Evolutionary conservation across 2,113 vertebrate genomes (phyloP), one percentile per base, ranked within the genome.

Genomic region (Haliaeetus leucogaster): DNA sequence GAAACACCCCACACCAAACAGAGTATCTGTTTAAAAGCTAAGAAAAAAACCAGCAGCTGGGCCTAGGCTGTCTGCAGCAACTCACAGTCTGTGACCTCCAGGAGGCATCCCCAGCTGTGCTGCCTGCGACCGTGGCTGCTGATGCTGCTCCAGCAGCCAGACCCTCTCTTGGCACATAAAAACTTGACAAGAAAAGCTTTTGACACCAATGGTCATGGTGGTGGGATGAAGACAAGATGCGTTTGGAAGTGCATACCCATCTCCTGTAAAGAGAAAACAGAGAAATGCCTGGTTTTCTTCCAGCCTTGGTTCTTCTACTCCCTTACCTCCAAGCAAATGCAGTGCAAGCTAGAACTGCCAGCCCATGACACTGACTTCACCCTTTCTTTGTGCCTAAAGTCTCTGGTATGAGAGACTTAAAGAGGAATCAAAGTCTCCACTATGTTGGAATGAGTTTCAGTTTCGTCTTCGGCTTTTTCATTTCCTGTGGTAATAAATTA

Each of bases 401-500:
- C 36, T 67, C 55, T 3, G 1, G 6, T 43, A 48, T 34, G 52
- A 93, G 12, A 73, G 19, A 61, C 36, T 85, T 63, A 26, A 22
- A 74, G 72, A 78, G 78, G 26, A 76, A 34, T 63, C 42, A 42
- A 45, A 65, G 11, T 32, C 43, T 82, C 48, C 4, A 7, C 10
- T 65, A 21, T 7, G 17, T 5, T 72, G 43, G 38, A 90, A 74
- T 34, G 8, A 84, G 29, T 79, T 86, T 89, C 59, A 40, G 62
- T 83, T 76, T 77, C 9, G 2, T 53, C 76, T 82, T 52, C 2
- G 5, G 17, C 10, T 82, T 58, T 91, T 86, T 94, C 2, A 68
- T 87, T 92, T 96, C 65, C 81, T 58, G 13, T 17, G 34, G 17
- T 40, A 82, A 94, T 79, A 92, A 78, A 86, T 63, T 89, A 71